These are phyloP conservation scores for Diadema setosum DNA, from an alignment of 35 echinoderm and acorn worm species.

Conservation along the genomic window DNA sequence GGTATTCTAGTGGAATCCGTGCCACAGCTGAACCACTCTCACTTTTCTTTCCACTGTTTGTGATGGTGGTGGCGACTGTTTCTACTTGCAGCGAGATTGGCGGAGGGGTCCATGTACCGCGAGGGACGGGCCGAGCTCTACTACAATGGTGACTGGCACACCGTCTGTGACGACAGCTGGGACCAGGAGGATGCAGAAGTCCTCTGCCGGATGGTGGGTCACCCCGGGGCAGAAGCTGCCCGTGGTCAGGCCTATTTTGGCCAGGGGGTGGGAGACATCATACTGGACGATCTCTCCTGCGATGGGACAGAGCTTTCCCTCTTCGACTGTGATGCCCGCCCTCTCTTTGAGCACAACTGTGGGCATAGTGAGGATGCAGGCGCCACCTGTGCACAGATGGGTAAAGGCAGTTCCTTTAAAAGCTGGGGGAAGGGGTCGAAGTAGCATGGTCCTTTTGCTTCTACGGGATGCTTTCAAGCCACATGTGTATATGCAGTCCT, in stretches of 20 bases:
- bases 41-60: no score
- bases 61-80: no score
- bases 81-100: no score
- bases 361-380: slow-evolving; percentile 65
- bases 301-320: slow-evolving; percentile 31
- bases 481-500: no score
- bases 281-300: slow-evolving; percentile 51
- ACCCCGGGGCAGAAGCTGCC: background rate
- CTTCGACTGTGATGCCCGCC: slow-evolving; percentile 17
- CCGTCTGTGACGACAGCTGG: slow-evolving; percentile 72
- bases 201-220: slow-evolving; percentile 52
- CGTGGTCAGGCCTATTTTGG: slow-evolving; percentile 30
- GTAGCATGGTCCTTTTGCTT: no score
- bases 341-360: slow-evolving; percentile 48
- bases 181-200: slow-evolving; percentile 38
- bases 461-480: no score
- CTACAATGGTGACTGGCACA: slow-evolving; percentile 43
- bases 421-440: no score
- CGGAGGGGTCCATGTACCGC: no score
- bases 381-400: slow-evolving; percentile 17
- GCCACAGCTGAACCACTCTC: no score
- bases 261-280: slow-evolving; percentile 20
- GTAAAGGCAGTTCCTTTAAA: no score
- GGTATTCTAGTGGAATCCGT: no score
- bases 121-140: slow-evolving; percentile 64